Evolutionary conservation across 2,797 vertebrate genomes (phyloP), one percentile per base, ranked within the genome.

Genomic region (Lagocephalus sceleratus): DNA sequence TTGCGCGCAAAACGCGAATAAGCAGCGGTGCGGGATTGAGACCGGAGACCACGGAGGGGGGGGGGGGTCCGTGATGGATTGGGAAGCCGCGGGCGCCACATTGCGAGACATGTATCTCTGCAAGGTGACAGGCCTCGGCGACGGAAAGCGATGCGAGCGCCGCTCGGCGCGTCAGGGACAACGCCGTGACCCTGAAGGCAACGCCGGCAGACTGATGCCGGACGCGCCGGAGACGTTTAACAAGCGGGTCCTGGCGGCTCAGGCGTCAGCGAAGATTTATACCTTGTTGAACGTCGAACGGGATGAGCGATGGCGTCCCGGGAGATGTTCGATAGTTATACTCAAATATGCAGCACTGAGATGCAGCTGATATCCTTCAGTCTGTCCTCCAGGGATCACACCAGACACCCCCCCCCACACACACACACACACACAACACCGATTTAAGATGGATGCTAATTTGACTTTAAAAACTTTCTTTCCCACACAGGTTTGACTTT

Each of bases 201-300:
- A 42, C 60, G 68, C 57, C 57, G n/a, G 46, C 46, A 66, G 60
- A 84, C 52, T 80, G 81, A 87, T 81, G 76, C 54, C 32, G 64
- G 46, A 57, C 63, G 76, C 32, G 12, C 9, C 29, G 14, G 5
- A 35, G 4, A 35, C 1, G 32, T 35, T 35, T 81, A 76, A 53
- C 81, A 77, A 53, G 73, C 53, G 59, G 45, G 60, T 41, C 16
- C 32, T 17, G 20, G 47, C 47, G 42, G 40, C 57, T 69, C 67
- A 57, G 68, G 77, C 41, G 29, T 11, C 49, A 52, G 48, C 57
- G 57, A 29, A 58, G 81, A 88, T 82, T 85, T 84, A 89, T 87
- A 82, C 80, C 70, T 68, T 60, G 67, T 66, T 72, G 48, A 71
- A 60, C 51, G 39, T 76, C n/a, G n/a, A n/a, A 63, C 57, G 45